A percentile compares a stretch with the other conserved stretches of the same genome.
phyloP scores from a whole-genome alignment of 30 jellyfish, hydroid and myxozoan species.

The Chironex yamaguchii region DNA sequence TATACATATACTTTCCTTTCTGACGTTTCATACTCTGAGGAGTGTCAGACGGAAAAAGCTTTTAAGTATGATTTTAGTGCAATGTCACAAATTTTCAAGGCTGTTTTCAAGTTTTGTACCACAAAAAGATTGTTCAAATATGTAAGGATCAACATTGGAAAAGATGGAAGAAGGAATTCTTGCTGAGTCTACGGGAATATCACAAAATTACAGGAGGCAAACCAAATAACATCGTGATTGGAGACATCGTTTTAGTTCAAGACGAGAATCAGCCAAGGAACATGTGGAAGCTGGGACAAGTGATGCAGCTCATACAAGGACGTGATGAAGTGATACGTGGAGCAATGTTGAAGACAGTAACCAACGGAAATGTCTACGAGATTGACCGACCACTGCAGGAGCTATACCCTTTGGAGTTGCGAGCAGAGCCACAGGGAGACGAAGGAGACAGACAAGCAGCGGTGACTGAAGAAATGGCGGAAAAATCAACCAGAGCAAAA shows the following conservation, averaged over 20 bases:
- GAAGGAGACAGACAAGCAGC: neutral
- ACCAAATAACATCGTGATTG: neutral
- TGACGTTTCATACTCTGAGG: too few relatives aligned
- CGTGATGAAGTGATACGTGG: neutral
- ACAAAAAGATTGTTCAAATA: too few relatives aligned
- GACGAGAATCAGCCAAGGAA: neutral
- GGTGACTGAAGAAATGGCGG: neutral
- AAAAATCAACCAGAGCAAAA: neutral
- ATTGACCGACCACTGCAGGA: constrained; percentile 4
- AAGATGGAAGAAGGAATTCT: too few relatives aligned
- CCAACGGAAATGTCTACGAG: constrained; percentile 7
- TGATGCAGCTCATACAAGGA: neutral
- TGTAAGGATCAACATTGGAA: too few relatives aligned
- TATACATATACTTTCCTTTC: too few relatives aligned
- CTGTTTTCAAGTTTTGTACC: too few relatives aligned
- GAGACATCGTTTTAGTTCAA: constrained; percentile 9
- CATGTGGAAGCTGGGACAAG: constrained; percentile 16
- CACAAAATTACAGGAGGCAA: neutral
- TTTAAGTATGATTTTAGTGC: too few relatives aligned
- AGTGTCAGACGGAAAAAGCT: too few relatives aligned
- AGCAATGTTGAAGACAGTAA: constrained; percentile 9
- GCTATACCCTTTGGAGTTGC: constrained; percentile 12
- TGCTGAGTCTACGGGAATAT: constrained; percentile 12
- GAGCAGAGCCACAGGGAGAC: neutral
- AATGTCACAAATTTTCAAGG: too few relatives aligned